Percentiles rank a stretch among this genome's conserved stretches.
phyloP scores from a whole-genome alignment of 2,113 vertebrate genomes.

The Tachysurus fulvidraco region DNA sequence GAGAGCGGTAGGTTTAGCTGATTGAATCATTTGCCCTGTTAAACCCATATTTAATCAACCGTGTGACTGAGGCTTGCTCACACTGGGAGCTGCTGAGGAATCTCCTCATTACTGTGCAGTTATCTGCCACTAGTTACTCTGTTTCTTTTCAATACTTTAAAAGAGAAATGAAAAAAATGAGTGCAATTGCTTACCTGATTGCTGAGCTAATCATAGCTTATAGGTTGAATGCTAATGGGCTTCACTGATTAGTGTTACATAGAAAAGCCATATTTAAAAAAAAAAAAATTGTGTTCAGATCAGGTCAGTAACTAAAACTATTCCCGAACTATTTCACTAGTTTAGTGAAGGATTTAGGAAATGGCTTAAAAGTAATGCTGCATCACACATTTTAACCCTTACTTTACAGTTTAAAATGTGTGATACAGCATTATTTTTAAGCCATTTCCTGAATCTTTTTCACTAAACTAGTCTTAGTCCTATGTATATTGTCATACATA shows the following conservation, averaged over 20 bases:
- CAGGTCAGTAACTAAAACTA: not conserved
- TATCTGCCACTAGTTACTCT: not conserved
- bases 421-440: not conserved
- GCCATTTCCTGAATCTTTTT: not conserved
- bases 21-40: constrained; percentile 29
- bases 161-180: not conserved
- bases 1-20: constrained; percentile 76
- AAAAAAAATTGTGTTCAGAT: not conserved
- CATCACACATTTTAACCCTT: too few species aligned
- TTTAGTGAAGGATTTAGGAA: too few species aligned
- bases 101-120: not conserved
- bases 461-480: not conserved
- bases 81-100: not conserved
- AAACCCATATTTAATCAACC: constrained; percentile 14
- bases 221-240: not conserved
- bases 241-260: not conserved
- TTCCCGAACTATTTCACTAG: too few species aligned
- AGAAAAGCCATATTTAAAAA: not conserved
- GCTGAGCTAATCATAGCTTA: not conserved
- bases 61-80: constrained; percentile 16
- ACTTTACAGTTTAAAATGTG: too few species aligned
- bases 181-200: not conserved
- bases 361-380: too few species aligned
- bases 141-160: not conserved
- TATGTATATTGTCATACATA: not conserved